Evolutionary conservation across 2,888 invertebrate genomes (phyloP), one percentile per base, ranked within the genome.

Genomic region (Eurytoma adleriae): DNA sequence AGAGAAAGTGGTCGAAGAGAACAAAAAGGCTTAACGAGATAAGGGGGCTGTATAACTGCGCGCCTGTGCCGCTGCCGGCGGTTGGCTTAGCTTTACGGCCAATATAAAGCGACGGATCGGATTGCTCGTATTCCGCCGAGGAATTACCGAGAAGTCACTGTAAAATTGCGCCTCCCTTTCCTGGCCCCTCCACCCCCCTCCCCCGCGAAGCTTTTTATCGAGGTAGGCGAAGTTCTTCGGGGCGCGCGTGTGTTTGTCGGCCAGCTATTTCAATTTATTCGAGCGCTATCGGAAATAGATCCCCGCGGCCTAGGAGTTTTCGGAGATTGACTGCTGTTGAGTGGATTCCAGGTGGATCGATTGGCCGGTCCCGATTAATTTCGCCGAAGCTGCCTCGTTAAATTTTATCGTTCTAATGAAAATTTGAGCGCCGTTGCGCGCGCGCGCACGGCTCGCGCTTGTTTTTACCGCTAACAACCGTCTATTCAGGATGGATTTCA

Each of bases 61-160:
- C 20, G 54, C 68, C 54, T 50, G 20, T 24, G 64, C 14, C n/a
- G 52, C 24, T 59, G 57, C 24, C 24, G 69, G 48, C 56, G 64
- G 67, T 77, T 69, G 71, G 76, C 79, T 77, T 73, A 81, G 71
- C 27, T 81, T 81, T 78, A 81, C 78, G 78, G 75, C 48, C 81
- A 62, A 81, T 75, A 81, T 81, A 81, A 81, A 78, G 61, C 78
- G 64, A 75, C 59, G 71, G 78, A 81, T 81, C 74, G 56, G 74
- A 81, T 81, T 81, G 78, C 81, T 81, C 78, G 78, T 80, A 78
- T 81, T 75, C 74, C 75, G 30, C 61, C 52, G 67, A 78, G 74
- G 72, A 75, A 81, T 78, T 81, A 75, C 81, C 72, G 74, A 70
- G 78, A 78, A 81, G 70, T 78, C 81, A 75, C 78, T 78, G 78